Evolutionary conservation across 2,888 invertebrate species (phyloP).

Genomic region (Papilio protenor): DNA sequence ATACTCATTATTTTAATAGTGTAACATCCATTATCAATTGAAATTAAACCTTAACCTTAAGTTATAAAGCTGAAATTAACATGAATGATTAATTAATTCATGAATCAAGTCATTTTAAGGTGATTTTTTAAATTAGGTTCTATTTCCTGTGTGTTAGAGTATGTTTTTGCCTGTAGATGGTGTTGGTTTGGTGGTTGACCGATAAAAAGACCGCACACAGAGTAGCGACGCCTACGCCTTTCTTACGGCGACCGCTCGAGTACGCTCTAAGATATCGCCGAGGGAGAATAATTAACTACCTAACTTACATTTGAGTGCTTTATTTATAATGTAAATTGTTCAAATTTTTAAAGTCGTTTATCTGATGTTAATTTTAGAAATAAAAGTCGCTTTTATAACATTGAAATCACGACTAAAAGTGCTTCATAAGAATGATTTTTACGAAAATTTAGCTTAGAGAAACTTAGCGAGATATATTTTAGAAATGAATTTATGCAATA

Average conservation of each 20-base stretch:
- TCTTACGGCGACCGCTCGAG: slow-evolving; percentile 62
- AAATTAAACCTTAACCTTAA: slow-evolving; percentile 52
- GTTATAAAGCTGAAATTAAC: slow-evolving; percentile 54
- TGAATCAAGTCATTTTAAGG: slow-evolving; percentile 49
- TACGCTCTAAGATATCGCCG: slow-evolving; percentile 56
- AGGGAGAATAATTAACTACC: slow-evolving; percentile 62
- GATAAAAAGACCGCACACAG: slow-evolving; percentile 72
- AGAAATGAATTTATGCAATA: neutral
- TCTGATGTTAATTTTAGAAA: slow-evolving; percentile 29
- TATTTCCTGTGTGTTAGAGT: slow-evolving; percentile 49
- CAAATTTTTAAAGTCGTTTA: slow-evolving; percentile 33
- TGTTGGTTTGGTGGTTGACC: slow-evolving; percentile 60
- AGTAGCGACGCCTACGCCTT: slow-evolving; percentile 70
- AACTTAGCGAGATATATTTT: neutral
- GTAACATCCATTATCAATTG: slow-evolving; percentile 53
- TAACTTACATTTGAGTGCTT: slow-evolving; percentile 53
- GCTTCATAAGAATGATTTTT: too few species aligned
- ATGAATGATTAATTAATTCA: slow-evolving; percentile 50
- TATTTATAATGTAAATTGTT: slow-evolving; percentile 40
- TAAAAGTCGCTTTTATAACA: neutral
- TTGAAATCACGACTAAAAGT: neutral
- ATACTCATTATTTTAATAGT: slow-evolving; percentile 80
- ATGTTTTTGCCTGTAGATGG: slow-evolving; percentile 49
- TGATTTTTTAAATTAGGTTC: slow-evolving; percentile 50
- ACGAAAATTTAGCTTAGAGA: too few species aligned